These are phyloP conservation scores for Atractosteus spatula DNA, from an alignment of 2,113 vertebrate species.

Conservation along the genomic window DNA sequence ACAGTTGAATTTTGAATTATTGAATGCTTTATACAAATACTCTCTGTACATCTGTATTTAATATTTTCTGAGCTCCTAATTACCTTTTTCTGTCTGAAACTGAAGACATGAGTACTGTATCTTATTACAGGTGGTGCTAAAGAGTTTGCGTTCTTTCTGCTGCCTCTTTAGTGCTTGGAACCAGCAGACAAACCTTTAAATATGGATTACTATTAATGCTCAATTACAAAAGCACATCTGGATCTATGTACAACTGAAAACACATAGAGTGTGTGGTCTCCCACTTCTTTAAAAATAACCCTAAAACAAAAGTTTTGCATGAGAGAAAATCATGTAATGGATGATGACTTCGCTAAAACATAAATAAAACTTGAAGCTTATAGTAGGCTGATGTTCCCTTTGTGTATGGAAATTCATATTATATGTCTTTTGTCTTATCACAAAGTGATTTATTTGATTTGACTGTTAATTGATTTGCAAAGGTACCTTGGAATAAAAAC, in stretches of 20 bases:
- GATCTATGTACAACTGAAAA: not conserved
- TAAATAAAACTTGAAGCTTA: not conserved
- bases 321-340: not conserved
- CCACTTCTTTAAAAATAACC: not conserved
- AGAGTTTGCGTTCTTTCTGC: constrained; percentile 1
- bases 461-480: not conserved
- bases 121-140: constrained; percentile 18
- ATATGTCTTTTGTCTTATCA: no score
- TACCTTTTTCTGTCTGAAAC: constrained; percentile 12
- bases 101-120: constrained; percentile 4
- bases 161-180: not conserved
- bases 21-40: constrained; percentile 14
- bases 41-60: constrained; percentile 12
- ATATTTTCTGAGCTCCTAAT: constrained; percentile 12
- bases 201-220: not conserved
- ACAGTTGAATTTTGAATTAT: constrained; percentile 18
- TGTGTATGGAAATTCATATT: no score
- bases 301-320: not conserved
- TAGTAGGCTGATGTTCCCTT: not conserved
- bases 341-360: not conserved
- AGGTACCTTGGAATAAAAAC: no score
- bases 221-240: not conserved
- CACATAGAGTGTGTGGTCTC: not conserved
- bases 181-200: not conserved
- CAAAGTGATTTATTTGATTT: no score